Evolutionary conservation across 2,113 vertebrate genomes (phyloP).

Genomic region (Oncorhynchus tshawytscha): DNA sequence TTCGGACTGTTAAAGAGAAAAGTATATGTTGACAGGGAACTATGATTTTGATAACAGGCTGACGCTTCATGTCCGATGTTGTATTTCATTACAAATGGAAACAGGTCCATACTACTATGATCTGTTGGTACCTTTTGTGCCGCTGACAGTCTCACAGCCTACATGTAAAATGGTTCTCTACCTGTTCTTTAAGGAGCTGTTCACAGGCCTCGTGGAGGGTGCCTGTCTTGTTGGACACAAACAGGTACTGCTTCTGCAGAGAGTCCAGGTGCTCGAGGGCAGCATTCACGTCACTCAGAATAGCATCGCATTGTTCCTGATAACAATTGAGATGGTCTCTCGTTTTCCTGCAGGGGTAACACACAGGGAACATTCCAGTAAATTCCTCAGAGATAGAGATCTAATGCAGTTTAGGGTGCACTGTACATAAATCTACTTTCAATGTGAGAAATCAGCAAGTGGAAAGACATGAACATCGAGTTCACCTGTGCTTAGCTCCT

Average conservation of each 20-base stretch:
- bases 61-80: background rate
- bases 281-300: conserved; percentile 86
- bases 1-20: conserved; percentile 79
- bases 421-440: background rate
- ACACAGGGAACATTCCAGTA: background rate
- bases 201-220: conserved; percentile 94
- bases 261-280: conserved; percentile 92
- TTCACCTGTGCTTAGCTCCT: conserved; percentile 87
- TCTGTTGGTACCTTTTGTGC: background rate
- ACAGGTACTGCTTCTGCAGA: conserved; percentile 94
- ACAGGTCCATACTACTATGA: background rate
- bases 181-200: conserved; percentile 95
- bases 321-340: conserved; percentile 90
- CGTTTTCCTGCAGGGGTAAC: conserved; percentile 81
- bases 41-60: background rate
- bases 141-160: background rate
- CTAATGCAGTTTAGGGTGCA: background rate
- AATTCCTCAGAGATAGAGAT: background rate
- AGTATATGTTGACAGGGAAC: background rate
- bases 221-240: conserved; percentile 97
- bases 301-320: conserved; percentile 93
- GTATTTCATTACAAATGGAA: too few relatives aligned
- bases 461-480: background rate
- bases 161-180: conserved; percentile 50
- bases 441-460: background rate